Evolutionary conservation across 2,888 invertebrate genomes (phyloP).

Genomic region (Tenthredo mesomela): DNA sequence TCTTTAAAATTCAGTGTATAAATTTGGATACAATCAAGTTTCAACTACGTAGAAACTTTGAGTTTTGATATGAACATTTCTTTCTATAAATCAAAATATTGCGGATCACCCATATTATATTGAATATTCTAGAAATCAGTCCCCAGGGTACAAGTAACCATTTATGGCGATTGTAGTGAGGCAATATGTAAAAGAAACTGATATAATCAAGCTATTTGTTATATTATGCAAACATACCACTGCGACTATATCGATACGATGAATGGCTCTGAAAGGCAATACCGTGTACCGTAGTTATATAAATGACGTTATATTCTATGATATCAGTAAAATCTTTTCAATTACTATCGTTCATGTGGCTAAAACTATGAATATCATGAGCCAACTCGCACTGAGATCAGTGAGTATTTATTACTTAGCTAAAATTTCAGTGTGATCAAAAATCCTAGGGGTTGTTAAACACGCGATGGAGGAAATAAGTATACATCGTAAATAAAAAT

Average conservation of each 20-base stretch:
- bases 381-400: neutral
- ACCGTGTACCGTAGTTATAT: neutral
- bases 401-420: neutral
- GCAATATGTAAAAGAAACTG: neutral
- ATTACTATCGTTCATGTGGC: neutral
- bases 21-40: too few species aligned
- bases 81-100: neutral
- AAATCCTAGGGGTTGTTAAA: neutral
- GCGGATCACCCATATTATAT: neutral
- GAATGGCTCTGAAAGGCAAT: neutral
- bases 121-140: neutral
- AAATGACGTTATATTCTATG: neutral
- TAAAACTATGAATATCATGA: neutral
- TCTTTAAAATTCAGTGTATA: neutral
- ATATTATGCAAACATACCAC: neutral
- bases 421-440: neutral
- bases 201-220: neutral
- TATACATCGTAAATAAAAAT: neutral
- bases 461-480: neutral
- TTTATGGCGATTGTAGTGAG: neutral
- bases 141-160: neutral
- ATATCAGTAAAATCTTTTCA: neutral
- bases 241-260: too few species aligned
- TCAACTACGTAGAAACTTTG: neutral
- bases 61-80: neutral